phyloP scores from a whole-genome alignment of 2,797 vertebrate genomes.

The Sebastolobus alascanus region DNA sequence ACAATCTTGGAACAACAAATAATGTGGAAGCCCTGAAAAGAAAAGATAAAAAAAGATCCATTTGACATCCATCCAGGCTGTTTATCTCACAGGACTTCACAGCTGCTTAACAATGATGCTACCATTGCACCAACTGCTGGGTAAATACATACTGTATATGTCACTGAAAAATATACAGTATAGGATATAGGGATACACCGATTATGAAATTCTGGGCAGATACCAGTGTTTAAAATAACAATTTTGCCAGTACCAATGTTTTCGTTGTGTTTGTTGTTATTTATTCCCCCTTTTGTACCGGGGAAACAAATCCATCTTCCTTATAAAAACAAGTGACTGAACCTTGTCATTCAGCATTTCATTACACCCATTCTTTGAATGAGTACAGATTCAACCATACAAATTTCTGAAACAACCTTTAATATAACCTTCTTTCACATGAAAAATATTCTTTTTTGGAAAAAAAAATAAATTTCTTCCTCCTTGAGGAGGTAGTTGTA shows the following conservation, averaged over 20 bases:
- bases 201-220: background rate
- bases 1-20: background rate
- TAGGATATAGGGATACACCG: background rate
- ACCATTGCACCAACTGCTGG: background rate
- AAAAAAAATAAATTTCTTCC: too few species aligned
- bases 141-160: background rate
- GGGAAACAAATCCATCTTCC: background rate
- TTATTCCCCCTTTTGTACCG: background rate
- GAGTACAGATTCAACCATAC: background rate
- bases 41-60: background rate
- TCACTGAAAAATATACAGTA: background rate
- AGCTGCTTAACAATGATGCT: slow-evolving; percentile 2
- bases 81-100: slow-evolving; percentile 6
- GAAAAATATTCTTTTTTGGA: too few species aligned
- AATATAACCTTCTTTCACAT: too few species aligned
- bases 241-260: background rate
- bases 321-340: background rate
- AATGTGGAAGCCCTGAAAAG: background rate
- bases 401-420: too few species aligned
- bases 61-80: background rate
- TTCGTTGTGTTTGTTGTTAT: background rate
- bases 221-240: background rate
- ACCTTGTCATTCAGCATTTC: background rate
- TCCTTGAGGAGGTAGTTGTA: too few species aligned
- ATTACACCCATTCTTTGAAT: background rate